Percentiles rank a stretch among this genome's conserved stretches.
Conservation (phyloP, 2,888 invertebrate species). For the Eilema sororculum region DNA sequence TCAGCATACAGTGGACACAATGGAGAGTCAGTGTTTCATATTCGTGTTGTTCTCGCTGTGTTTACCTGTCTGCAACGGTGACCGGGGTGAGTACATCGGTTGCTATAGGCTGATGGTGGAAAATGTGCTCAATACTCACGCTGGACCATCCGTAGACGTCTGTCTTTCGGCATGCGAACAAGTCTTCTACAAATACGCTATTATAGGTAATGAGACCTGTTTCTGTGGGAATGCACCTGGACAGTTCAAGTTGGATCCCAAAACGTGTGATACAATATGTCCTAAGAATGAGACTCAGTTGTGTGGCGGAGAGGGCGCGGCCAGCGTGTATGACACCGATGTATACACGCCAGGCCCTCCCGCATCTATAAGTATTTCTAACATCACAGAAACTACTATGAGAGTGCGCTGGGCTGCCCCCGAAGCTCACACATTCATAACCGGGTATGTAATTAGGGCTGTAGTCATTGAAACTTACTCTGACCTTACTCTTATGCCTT, state of each 20-base stretch:
- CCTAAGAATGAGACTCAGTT: constrained; percentile 87
- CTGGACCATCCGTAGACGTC: constrained; percentile 81
- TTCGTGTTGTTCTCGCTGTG: constrained; percentile 54
- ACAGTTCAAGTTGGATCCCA: constrained; percentile 73
- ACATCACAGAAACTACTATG: constrained; percentile 89
- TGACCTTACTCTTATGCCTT: constrained; percentile 76
- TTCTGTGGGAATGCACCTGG: constrained; percentile 80
- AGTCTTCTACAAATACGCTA: constrained; percentile 80
- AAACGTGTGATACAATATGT: constrained; percentile 87
- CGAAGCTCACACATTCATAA: constrained; percentile 83
- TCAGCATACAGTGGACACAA: constrained; percentile 58
- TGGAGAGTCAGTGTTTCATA: constrained; percentile 62
- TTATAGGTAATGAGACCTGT: constrained; percentile 79
- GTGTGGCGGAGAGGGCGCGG: constrained; percentile 90
- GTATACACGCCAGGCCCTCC: constrained; percentile 91
- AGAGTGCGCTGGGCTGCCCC: constrained; percentile 88
- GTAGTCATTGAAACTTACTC: constrained; percentile 87
- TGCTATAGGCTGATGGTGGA: constrained; percentile 73
- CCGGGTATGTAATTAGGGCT: constrained; percentile 86
- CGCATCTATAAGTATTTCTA: constrained; percentile 84
- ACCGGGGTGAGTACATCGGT: constrained; percentile 80
- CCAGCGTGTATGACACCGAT: constrained; percentile 90
- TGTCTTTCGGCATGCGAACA: constrained; percentile 82
- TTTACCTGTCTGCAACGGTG: constrained; percentile 54
- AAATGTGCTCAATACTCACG: constrained; percentile 75